Evolutionary conservation across 2,797 vertebrate genomes (phyloP).

Genomic region (Pyrrhura leucotis): DNA sequence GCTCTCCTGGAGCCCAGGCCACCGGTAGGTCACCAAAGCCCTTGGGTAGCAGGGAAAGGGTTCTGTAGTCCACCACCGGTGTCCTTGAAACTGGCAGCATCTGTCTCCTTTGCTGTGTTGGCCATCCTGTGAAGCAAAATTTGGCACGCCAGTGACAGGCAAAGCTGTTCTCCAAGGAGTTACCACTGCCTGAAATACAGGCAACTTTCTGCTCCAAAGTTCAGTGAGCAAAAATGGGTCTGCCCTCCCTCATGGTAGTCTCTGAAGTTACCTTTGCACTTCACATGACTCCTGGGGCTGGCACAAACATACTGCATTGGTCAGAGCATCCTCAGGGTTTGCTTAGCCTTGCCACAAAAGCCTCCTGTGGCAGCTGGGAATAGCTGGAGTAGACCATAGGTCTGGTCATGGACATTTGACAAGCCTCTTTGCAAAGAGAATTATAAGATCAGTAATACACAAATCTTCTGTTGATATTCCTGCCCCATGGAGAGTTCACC

Average conservation of each 20-base stretch:
- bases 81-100: background rate
- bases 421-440: background rate
- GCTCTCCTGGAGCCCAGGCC: background rate
- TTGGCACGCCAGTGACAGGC: accelerated
- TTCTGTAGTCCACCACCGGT: background rate
- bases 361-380: background rate
- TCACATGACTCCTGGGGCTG: background rate
- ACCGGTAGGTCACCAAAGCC: accelerated
- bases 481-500: background rate
- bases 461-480: background rate
- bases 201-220: background rate
- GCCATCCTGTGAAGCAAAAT: background rate
- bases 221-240: background rate
- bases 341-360: background rate
- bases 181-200: background rate
- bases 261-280: background rate
- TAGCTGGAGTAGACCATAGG: background rate
- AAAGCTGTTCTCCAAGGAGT: background rate
- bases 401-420: background rate
- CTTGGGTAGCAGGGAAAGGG: background rate
- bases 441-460: background rate
- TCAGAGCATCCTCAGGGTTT: background rate
- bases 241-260: background rate
- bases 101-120: background rate
- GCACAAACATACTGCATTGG: background rate